Base-by-base conservation (phyloP, 2,888 invertebrate genomes). In the Phengaris arion region DNA sequence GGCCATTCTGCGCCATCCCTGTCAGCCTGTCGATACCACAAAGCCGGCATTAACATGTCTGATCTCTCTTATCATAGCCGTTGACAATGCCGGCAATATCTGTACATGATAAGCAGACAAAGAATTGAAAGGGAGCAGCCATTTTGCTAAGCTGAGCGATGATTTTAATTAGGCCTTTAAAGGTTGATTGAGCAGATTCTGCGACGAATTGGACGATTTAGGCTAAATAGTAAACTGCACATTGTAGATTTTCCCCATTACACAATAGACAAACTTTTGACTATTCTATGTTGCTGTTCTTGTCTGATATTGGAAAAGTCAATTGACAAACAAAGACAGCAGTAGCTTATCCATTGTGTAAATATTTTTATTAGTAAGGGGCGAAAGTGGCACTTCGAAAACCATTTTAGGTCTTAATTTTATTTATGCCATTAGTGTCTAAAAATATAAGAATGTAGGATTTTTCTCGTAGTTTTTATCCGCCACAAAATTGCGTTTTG, bases 1-100 rank as follows among this genome's bases (percentile, higher is more conserved):
- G 46, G 48, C 15, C 48, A 48, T 48, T 15, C 15, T 69, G 69
- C 48, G 69, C 46, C 69, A 69, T 46, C 69, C 69, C 69, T 64
- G 64, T 64, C 64, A 52, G 64, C 64, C 64, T 70, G 70, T 70
- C 70, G 48, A 22, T 48, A 15, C 51, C 70, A 70, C 70, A 70
- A 70, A 70, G 70, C 70, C 15, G 70, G 70, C 70, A 51, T 70
- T 48, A 70, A 70, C 70, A 64, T 64, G 64, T 64, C 64, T 64
- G 64, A 64, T 64, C 64, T 64, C 64, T 64, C 64, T 64, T 64
- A 64, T 64, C 64, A 35, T 10, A 64, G 12, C 64, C 64, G 64
- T 64, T 64, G 64, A 64, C 64, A 64, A 64, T 64, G 35, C 64
- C 35, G 35, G 35, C 35, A 64, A 64, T 64, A 64, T 64, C 64